These are phyloP conservation scores for Piprites chloris DNA, from an alignment of 2,113 vertebrate species.

Conservation along the genomic window DNA sequence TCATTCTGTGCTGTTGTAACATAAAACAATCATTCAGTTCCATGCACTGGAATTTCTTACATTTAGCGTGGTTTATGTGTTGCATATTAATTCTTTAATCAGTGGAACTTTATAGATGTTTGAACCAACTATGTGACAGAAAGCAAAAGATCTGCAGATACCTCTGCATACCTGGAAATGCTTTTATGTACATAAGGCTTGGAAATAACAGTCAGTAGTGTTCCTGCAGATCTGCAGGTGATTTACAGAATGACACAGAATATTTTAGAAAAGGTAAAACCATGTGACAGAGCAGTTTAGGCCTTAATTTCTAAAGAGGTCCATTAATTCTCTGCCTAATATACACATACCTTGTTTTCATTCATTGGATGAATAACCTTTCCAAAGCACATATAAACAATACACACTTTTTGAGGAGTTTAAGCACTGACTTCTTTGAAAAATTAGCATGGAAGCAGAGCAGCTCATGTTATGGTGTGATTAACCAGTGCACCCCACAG, in stretches of 20 bases:
- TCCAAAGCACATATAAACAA: not conserved
- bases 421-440: not conserved
- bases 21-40: not conserved
- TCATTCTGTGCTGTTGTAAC: not conserved
- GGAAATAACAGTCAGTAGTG: not conserved
- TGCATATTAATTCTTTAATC: not conserved
- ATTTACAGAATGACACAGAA: not conserved
- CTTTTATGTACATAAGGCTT: too few species aligned
- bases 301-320: not conserved
- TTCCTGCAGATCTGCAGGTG: not conserved
- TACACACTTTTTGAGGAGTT: not conserved
- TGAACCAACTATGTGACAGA: accelerated
- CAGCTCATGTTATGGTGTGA: not conserved
- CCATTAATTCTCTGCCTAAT: not conserved
- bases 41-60: not conserved
- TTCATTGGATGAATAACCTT: not conserved
- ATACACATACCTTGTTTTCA: not conserved
- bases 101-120: not conserved
- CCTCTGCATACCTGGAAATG: not conserved
- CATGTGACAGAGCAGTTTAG: not conserved
- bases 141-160: not conserved
- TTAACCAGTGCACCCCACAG: accelerated
- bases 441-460: not conserved
- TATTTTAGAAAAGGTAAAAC: not conserved
- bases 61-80: accelerated